A percentile compares a stretch with the other conserved stretches of the same genome.
Conservation (phyloP, 2,113 vertebrate species). For the Bufo bufo region DNA sequence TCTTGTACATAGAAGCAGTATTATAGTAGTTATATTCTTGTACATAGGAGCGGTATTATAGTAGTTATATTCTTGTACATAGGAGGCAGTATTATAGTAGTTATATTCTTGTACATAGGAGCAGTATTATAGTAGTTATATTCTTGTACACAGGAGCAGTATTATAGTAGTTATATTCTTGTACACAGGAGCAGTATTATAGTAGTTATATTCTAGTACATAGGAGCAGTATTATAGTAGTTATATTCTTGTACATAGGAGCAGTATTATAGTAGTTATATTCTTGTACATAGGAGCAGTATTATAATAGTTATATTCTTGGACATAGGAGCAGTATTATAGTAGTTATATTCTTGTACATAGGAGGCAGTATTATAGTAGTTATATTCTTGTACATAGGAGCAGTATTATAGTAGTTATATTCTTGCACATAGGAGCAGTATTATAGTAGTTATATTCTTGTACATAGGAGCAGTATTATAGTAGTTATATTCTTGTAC, state of each 20-base stretch:
- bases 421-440: too few species aligned
- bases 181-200: too few species aligned
- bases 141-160: not conserved
- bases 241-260: too few species aligned
- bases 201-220: not conserved
- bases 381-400: not conserved
- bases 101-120: not conserved
- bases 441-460: too few species aligned
- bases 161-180: slow-evolving; percentile 2
- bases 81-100: not conserved
- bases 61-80: not conserved
- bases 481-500: too few species aligned
- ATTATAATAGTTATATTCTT: not conserved
- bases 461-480: too few species aligned
- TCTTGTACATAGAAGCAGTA: not conserved
- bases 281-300: not conserved
- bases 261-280: too few species aligned
- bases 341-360: not conserved
- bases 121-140: not conserved
- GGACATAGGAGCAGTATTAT: not conserved
- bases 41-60: not conserved
- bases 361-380: too few species aligned
- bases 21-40: not conserved
- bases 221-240: too few species aligned
- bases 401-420: too few species aligned